Conservation (phyloP, 2,113 vertebrate genomes). For the Gallinago paraguaiae region DNA sequence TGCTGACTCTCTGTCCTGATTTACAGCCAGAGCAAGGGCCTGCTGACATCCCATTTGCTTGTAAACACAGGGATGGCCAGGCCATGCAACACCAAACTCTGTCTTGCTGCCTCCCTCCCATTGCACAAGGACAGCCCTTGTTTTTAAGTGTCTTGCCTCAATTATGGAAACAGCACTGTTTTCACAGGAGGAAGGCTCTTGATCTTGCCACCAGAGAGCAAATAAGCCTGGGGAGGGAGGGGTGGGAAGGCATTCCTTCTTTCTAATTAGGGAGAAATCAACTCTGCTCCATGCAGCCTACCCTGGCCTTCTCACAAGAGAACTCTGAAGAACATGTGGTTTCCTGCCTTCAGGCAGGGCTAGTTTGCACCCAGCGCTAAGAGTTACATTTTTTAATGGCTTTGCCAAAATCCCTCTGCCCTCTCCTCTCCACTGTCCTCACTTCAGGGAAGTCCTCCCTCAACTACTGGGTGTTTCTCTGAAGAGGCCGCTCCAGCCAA, state of each 20-base stretch:
- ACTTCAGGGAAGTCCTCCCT: background rate
- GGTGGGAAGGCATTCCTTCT: background rate
- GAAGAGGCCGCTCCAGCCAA: background rate
- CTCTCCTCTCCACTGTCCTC: background rate
- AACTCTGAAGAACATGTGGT: background rate
- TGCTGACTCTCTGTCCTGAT: background rate
- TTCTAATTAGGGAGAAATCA: background rate
- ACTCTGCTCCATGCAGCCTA: background rate
- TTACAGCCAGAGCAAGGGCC: background rate
- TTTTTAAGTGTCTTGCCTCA: background rate
- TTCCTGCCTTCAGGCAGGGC: background rate
- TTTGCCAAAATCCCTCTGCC: background rate
- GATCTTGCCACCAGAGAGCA: background rate
- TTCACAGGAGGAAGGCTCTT: background rate
- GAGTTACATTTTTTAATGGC: background rate
- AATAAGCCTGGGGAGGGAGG: background rate
- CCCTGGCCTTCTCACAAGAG: background rate
- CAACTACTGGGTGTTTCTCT: background rate
- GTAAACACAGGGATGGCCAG: background rate
- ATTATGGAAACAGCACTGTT: background rate
- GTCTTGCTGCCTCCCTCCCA: background rate
- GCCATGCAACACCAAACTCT: background rate
- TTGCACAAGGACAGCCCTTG: background rate
- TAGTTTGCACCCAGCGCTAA: background rate
- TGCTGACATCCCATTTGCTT: background rate